These are phyloP conservation scores for Hafferia zeledoni DNA, from an alignment of 2,797 vertebrate genomes.

Conservation along the genomic window DNA sequence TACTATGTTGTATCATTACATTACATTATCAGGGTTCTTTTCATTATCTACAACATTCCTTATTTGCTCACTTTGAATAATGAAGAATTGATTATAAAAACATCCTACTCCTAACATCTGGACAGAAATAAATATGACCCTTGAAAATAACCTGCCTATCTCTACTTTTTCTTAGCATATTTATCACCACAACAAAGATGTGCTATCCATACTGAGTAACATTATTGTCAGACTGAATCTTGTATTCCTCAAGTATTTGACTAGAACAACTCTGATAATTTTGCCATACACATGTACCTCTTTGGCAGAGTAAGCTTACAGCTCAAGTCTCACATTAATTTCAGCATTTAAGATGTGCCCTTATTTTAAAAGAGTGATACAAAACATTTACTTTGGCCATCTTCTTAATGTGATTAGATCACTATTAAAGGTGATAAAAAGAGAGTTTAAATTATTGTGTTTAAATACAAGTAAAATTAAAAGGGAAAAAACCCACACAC, in stretches of 20 bases:
- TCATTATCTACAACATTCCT: not conserved
- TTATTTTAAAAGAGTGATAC: not conserved
- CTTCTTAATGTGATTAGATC: not conserved
- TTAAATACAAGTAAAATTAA: not conserved
- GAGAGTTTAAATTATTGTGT: not conserved
- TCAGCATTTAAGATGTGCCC: not conserved
- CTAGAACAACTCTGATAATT: not conserved
- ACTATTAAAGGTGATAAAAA: not conserved
- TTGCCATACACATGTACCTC: not conserved
- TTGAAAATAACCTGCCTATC: not conserved
- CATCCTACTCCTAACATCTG: not conserved
- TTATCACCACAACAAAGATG: not conserved
- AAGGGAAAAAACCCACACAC: not conserved
- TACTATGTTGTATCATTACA: not conserved
- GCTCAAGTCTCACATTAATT: not conserved
- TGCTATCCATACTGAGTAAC: not conserved
- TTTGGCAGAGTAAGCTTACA: not conserved
- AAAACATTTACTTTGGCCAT: not conserved
- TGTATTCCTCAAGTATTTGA: not conserved
- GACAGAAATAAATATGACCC: not conserved
- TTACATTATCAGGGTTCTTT: not conserved
- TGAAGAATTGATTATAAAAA: not conserved
- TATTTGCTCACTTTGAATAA: not conserved
- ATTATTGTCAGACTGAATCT: not conserved
- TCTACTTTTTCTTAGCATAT: not conserved